phyloP scores from a whole-genome alignment of 1,140 invertebrate genomes.

The Acarapis woodi region DNA sequence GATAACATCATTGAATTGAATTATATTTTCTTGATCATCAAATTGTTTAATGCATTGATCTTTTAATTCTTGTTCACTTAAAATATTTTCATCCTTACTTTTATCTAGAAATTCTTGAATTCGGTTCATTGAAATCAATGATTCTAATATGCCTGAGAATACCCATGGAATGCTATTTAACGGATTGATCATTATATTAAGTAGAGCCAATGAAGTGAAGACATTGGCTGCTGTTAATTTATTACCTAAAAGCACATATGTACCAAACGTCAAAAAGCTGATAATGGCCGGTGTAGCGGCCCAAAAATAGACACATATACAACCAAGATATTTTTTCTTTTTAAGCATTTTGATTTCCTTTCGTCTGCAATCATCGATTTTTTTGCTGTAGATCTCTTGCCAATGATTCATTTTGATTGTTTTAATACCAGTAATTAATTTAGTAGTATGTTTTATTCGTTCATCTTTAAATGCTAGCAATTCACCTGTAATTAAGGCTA shows the following conservation, averaged over 20 bases:
- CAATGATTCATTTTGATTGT: conserved; percentile 75
- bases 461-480: conserved; percentile 76
- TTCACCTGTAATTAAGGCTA: conserved; percentile 48
- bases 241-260: conserved; percentile 49
- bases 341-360: conserved; percentile 37
- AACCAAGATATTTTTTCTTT: conserved; percentile 79
- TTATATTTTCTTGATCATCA: conserved; percentile 10
- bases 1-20: conserved; percentile 16
- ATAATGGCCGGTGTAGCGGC: conserved; percentile 90
- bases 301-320: conserved; percentile 96
- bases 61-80: conserved; percentile 27
- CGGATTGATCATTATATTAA: conserved; percentile 84
- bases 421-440: conserved; percentile 54
- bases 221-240: conserved; percentile 50
- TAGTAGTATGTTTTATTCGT: conserved; percentile 58
- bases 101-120: conserved; percentile 38
- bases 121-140: conserved; percentile 34
- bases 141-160: conserved; percentile 53
- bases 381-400: conserved; percentile 51
- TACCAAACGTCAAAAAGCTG: conserved; percentile 61
- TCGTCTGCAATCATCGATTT: conserved; percentile 26
- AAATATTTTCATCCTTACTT: conserved; percentile 59
- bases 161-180: conserved; percentile 97
- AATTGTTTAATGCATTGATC: conserved; percentile 17
- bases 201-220: conserved; percentile 72